These are phyloP conservation scores for Ctenopoma multispine DNA, from an alignment of 2,797 vertebrate species.

Conservation along the genomic window DNA sequence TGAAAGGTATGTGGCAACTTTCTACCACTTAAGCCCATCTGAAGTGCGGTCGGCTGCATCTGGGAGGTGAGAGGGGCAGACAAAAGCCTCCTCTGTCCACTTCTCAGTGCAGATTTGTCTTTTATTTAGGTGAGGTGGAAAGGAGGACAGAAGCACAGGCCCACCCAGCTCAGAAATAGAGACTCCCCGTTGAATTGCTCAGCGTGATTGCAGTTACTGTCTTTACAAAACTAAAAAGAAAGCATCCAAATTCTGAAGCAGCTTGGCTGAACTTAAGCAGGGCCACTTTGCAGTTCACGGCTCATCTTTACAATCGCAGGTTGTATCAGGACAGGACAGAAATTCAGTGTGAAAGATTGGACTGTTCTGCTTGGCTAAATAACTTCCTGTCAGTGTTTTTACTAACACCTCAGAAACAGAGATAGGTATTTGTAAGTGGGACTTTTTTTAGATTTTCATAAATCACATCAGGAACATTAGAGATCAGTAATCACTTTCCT, in stretches of 20 bases:
- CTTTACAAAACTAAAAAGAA: constrained; percentile 20
- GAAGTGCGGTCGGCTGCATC: constrained; percentile 77
- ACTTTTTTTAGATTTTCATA: constrained; percentile 17
- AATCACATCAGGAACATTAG: constrained; percentile 25
- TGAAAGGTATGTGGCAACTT: constrained; percentile 71
- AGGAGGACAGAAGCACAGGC: constrained; percentile 32
- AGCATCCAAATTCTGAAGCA: constrained; percentile 50
- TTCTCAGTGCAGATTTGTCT: constrained; percentile 55
- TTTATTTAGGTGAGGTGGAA: constrained; percentile 58
- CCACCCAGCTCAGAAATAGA: constrained; percentile 53
- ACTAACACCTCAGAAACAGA: constrained; percentile 12
- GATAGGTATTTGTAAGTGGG: not conserved
- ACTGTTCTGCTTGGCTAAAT: not conserved
- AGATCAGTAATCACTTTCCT: constrained; percentile 7
- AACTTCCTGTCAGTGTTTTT: constrained; percentile 7
- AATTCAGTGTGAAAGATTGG: constrained; percentile 5
- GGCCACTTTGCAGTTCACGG: constrained; percentile 50
- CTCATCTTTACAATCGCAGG: constrained; percentile 41
- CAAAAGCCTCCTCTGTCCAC: constrained; percentile 79
- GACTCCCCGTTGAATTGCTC: constrained; percentile 28
- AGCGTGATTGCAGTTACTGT: constrained; percentile 27
- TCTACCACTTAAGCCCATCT: constrained; percentile 73
- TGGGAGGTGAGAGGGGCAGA: constrained; percentile 65
- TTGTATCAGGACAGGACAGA: constrained; percentile 22
- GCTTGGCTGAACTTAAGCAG: constrained; percentile 43